phyloP scores from a whole-genome alignment of 2,113 vertebrate species.

The Nothocercus nigrocapillus region DNA sequence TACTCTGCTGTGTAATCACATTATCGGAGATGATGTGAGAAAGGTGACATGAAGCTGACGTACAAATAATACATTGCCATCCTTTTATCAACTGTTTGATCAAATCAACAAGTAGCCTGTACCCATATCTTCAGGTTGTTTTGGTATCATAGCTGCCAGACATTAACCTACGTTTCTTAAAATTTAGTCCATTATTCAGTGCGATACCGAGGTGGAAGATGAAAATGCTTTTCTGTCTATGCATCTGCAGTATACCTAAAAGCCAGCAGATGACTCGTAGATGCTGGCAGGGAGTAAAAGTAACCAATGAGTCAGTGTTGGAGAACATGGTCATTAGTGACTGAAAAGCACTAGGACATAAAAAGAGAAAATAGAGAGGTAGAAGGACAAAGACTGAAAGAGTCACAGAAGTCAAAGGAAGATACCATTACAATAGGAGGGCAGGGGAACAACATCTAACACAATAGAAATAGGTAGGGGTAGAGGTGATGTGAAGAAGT shows the following conservation, averaged over 20 bases:
- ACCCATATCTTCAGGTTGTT: background rate
- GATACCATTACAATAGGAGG: background rate
- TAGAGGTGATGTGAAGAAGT: background rate
- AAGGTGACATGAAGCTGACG: background rate
- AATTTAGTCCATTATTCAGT: background rate
- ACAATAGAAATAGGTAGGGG: background rate
- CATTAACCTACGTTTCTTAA: background rate
- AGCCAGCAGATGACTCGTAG: background rate
- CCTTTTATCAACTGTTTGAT: slow-evolving; percentile 7
- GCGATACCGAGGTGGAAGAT: background rate
- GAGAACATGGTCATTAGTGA: background rate
- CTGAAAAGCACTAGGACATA: background rate
- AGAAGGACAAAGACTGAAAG: background rate
- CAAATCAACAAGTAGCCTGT: background rate
- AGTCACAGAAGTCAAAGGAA: background rate
- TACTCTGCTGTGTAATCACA: slow-evolving; percentile 35
- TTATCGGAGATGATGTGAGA: background rate
- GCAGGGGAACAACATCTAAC: background rate
- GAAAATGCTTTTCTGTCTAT: background rate
- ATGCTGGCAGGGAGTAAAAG: background rate
- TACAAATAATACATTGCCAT: background rate
- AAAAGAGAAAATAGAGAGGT: background rate
- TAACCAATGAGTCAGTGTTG: background rate
- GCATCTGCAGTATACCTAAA: background rate
- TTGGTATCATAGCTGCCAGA: background rate